A percentile compares a stretch with the other conserved stretches of the same genome.
phyloP scores from a whole-genome alignment of 2,888 invertebrate genomes.

The Oxystoma pomonae region DNA sequence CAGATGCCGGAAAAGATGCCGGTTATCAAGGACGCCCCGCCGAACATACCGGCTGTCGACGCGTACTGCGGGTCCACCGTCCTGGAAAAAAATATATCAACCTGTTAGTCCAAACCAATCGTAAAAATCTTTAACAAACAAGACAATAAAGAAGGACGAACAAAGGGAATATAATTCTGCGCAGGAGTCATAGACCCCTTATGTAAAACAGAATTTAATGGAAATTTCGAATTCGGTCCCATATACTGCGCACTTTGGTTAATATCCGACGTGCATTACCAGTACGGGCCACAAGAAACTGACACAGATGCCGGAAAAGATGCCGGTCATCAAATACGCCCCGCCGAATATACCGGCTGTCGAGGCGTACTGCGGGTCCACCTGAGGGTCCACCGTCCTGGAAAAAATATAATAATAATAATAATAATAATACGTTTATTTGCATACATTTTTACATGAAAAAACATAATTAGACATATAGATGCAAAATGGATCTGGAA shows the following conservation, averaged over 20 bases:
- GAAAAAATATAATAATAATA: no score
- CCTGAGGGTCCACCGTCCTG: no score
- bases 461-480: no score
- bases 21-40: conserved; percentile 85
- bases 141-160: no score
- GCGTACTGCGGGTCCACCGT: conserved; percentile 79
- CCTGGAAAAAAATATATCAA: conserved; percentile 56
- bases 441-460: no score
- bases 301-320: conserved; percentile 77
- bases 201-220: conserved; percentile 39
- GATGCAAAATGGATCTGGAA: no score
- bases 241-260: conserved; percentile 49
- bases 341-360: conserved; percentile 96
- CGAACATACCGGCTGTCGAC: conserved; percentile 92
- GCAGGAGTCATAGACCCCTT: no score
- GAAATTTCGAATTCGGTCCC: conserved; percentile 42
- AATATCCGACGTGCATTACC: conserved; percentile 44
- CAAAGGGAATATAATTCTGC: no score
- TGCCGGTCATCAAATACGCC: conserved; percentile 86
- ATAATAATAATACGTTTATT: no score
- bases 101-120: no score
- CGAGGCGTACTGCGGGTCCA: no score
- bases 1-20: conserved; percentile 84
- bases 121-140: no score
- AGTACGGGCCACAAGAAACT: conserved; percentile 66